Evolutionary conservation across 1,140 invertebrate species (phyloP), one percentile per base, ranked within the genome.

Genomic region (Calephelis virginiensis): DNA sequence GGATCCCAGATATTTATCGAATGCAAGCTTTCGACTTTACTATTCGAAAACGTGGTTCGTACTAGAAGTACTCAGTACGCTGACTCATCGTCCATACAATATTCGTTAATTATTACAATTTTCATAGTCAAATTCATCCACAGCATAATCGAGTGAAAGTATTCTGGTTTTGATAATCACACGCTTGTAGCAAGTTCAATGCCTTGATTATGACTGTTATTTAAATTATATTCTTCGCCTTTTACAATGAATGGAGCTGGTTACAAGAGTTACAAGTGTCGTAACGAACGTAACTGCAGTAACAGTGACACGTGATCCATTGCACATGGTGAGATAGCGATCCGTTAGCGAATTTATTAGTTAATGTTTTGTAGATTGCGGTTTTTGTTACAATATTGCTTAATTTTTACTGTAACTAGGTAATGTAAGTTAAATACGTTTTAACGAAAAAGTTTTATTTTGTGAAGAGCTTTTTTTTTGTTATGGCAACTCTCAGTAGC

Each of bases 201-300:
- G 87, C 77, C 83, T 89, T 78, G 79, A 85, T 89, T 86, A 88
- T 83, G 83, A 78, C 74, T 81, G 81, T 85, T 86, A 85, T 83
- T 82, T 76, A 85, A 85, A 85, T 77, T 83, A 77, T 83, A 79
- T 80, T 79, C 69, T 76, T 82, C 82, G 77, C 76, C 80, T 88
- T 85, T 82, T 82, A 72, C 68, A 74, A 71, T 79, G 75, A 81
- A 82, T 80, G 77, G 74, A 70, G 69, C 65, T 70, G 76, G 72
- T 77, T 70, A 67, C 77, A 76, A 67, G 73, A 80, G 78, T 70
- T 67, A 76, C 79, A 77, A 77, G 71, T 66, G 63, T 77, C 70
- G 78, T 78, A 78, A 81, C 68, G 72, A 63, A 56, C 62, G 59
- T 70, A 72, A 72, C 70, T 69, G 68, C 68, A 64, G 61, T 67